phyloP scores from a whole-genome alignment of 2,888 invertebrate genomes.

The Smittia aterrima region DNA sequence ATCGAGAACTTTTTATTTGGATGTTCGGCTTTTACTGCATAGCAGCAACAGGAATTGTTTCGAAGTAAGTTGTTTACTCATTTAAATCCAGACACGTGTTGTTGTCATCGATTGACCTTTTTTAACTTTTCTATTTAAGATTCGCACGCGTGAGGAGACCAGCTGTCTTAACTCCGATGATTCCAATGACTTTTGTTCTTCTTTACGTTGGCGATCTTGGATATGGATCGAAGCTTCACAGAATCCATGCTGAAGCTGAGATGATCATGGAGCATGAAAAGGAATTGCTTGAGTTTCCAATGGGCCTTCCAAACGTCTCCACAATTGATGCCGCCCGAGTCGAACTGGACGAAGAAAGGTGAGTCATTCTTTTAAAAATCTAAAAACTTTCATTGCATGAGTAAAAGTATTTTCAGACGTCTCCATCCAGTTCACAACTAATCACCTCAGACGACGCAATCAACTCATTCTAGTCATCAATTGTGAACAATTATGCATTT shows the following conservation, averaged over 20 bases:
- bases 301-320: conserved; percentile 71
- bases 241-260: conserved; percentile 59
- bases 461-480: not conserved
- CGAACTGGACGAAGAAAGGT: conserved; percentile 61
- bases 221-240: conserved; percentile 72
- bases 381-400: too few relatives aligned
- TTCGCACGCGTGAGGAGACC: conserved; percentile 63
- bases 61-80: conserved; percentile 53
- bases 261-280: conserved; percentile 67
- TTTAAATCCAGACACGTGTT: not conserved
- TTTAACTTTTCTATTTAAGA: conserved; percentile 50
- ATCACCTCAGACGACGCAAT: not conserved
- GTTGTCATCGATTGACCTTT: not conserved
- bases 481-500: not conserved
- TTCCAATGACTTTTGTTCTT: conserved; percentile 70
- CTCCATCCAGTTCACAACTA: conserved; percentile 8
- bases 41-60: conserved; percentile 56
- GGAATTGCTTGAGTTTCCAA: conserved; percentile 67
- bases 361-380: not conserved
- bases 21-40: conserved; percentile 65
- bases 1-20: conserved; percentile 73
- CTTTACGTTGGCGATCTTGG: conserved; percentile 74
- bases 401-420: conserved; percentile 6
- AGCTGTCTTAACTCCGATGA: conserved; percentile 62
- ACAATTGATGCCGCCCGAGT: conserved; percentile 66